Evolutionary conservation across 2,113 vertebrate genomes (phyloP), one percentile per base, ranked within the genome.

Genomic region (Ptilonorhynchus violaceus): DNA sequence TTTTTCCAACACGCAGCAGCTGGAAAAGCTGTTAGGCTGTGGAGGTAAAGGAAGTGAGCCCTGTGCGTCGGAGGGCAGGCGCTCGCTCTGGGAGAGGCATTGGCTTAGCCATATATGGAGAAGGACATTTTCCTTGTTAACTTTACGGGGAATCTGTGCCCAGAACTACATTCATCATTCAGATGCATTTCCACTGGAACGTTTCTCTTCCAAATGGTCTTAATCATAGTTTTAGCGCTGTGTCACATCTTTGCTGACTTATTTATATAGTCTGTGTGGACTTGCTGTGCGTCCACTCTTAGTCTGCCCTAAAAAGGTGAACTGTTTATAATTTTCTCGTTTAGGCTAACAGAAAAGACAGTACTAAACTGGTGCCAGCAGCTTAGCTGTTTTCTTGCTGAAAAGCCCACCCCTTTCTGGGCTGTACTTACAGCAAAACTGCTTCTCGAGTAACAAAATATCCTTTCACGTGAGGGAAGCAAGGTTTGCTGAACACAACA

Each of bases 291-390:
- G 72, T 86, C 64, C 11, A 2, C 79, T 78, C 83, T 35, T 72
- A 11, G 60, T 37, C 93, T 97, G 93, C 86, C 96, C 96, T 96
- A 96, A 96, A 97, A 97, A 97, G 96, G 96, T 96, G 96, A 96
- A 84, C 73, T 85, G 92, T 87, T 96, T 85, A 69, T 92, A 46
- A 39, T 68, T 76, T 89, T 72, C 69, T 91, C 1, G 0, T 56
- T 89, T 87, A 46, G 62, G 56, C 83, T 85, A 52, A 66, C n/a
- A 25, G 78, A 62, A 77, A 82, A 68, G 56, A 41, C 7, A 9
- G 23, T 37, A 13, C 49, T 81, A 64, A 78, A 28, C 69, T 46
- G 42, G 18, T 78, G 77, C n/a, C 53, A 53, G 66, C 60, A 81
- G 73, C n/a, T 75, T 77, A 5, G 2, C 16, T 62, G 64, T 68